Conservation (phyloP, 1,140 invertebrate genomes). For the Leptinotarsa texana region DNA sequence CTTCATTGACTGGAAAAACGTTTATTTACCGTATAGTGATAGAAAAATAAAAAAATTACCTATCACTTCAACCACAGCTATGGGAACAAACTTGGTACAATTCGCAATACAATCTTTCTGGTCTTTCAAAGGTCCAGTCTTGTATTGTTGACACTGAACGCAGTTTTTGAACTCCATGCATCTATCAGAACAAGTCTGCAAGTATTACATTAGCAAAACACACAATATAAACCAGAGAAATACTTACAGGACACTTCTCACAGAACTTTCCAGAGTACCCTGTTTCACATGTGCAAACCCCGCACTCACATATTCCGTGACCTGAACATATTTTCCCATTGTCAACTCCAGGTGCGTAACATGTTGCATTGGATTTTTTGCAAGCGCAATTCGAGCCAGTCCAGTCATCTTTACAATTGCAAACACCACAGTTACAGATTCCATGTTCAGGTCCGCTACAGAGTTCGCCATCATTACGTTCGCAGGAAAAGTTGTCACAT, state of each 20-base stretch:
- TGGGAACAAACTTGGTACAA: slow-evolving; percentile 66
- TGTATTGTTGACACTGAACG: slow-evolving; percentile 73
- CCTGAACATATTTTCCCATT: slow-evolving; percentile 63
- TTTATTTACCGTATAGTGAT: not conserved
- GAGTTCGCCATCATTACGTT: slow-evolving; percentile 61
- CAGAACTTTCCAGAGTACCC: slow-evolving; percentile 66
- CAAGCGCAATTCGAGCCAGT: slow-evolving; percentile 71
- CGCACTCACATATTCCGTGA: slow-evolving; percentile 67
- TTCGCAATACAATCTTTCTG: slow-evolving; percentile 60
- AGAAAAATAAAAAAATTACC: slow-evolving; percentile 49
- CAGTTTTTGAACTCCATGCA: slow-evolving; percentile 77
- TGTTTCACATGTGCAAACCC: slow-evolving; percentile 63
- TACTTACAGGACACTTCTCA: slow-evolving; percentile 63
- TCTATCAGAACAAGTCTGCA: slow-evolving; percentile 70
- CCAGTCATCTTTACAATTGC: slow-evolving; percentile 66
- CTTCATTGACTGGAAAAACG: slow-evolving; percentile 65
- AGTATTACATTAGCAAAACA: slow-evolving; percentile 24
- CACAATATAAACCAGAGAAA: not conserved
- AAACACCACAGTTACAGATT: slow-evolving; percentile 69
- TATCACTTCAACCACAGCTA: slow-evolving; percentile 50
- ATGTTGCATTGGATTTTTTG: slow-evolving; percentile 62
- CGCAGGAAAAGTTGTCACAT: slow-evolving; percentile 76
- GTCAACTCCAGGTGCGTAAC: slow-evolving; percentile 61
- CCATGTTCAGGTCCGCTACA: slow-evolving; percentile 70
- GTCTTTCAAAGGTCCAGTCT: slow-evolving; percentile 64